Conservation (phyloP, 2,113 vertebrate genomes). For the Telmatochromis sp. region DNA sequence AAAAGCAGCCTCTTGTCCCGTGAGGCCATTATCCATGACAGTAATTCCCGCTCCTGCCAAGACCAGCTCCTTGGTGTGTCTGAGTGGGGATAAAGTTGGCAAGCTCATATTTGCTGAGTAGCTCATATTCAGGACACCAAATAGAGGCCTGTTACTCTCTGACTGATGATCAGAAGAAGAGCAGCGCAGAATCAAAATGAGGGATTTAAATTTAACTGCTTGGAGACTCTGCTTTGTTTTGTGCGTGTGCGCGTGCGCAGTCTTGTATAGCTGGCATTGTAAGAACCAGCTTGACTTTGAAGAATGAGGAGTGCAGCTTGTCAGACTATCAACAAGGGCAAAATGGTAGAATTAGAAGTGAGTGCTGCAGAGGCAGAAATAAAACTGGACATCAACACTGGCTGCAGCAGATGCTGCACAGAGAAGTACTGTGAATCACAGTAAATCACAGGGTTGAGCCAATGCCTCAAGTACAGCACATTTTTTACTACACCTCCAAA, state of each 20-base stretch:
- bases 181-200: neutral
- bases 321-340: neutral
- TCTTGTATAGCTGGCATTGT: neutral
- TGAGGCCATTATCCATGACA: slow-evolving; percentile 1
- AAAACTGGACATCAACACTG: neutral
- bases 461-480: neutral
- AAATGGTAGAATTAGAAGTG: neutral
- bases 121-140: neutral
- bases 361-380: neutral
- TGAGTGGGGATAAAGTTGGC: neutral
- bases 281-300: neutral
- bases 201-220: neutral
- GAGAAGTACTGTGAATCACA: neutral
- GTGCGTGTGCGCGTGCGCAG: fast-evolving
- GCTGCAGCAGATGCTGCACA: neutral
- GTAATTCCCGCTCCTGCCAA: neutral
- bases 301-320: neutral
- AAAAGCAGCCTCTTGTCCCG: neutral
- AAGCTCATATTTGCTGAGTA: neutral
- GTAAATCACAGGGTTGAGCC: neutral
- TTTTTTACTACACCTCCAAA: neutral
- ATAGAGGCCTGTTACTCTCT: neutral
- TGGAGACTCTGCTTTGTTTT: neutral
- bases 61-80: neutral
- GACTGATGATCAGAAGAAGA: neutral